Base-by-base conservation (phyloP, 2,113 vertebrate species). In the Tyto alba region DNA sequence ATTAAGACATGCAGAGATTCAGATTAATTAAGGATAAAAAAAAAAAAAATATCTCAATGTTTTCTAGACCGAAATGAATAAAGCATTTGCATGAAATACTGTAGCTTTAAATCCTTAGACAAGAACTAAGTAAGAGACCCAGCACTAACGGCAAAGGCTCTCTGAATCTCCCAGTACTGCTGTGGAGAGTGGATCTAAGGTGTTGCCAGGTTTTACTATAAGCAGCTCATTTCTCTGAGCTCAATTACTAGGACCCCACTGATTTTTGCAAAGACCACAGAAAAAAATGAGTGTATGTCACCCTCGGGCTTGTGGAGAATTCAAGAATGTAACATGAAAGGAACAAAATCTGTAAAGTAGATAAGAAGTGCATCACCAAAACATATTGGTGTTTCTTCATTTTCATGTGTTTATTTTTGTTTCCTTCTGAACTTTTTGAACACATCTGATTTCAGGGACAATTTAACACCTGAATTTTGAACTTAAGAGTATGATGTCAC, bases 1-100 rank as follows among this genome's bases (percentile, higher is more conserved):
- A 89, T 66, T 95, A 95, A 88, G 89, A 89, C 76, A 67, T 17
- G 52, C 50, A 60, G 71, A 94, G 81, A 82, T 92, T 93, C 89
- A 40, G 82, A 92, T 88, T 93, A 88, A 94, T 94, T 95, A 91
- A 82, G 48, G 67, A 55, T 76, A 36, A 77, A 47, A 62, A 82
- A 74, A 76, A 67, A 26, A 9, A 34, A 14, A 56, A 63, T 40
- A 90, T 77, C 88, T 67, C 63, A 88, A 64, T 1, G 1, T 83
- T 90, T 79, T 29, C 78, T 91, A 71, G 63, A 77, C 27, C 63
- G 38, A 90, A 96, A 95, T 45, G 25, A 95, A 89, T 76, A 90
- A 74, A 88, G 16, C 8, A 62, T 86, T 94, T 89, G 36, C 69
- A 64, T 67, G 15, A 72, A 95, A 69, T 62, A 62, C 26, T 53